Conservation (phyloP, 2,888 invertebrate species). For the Digitonthophagus gazella region DNA sequence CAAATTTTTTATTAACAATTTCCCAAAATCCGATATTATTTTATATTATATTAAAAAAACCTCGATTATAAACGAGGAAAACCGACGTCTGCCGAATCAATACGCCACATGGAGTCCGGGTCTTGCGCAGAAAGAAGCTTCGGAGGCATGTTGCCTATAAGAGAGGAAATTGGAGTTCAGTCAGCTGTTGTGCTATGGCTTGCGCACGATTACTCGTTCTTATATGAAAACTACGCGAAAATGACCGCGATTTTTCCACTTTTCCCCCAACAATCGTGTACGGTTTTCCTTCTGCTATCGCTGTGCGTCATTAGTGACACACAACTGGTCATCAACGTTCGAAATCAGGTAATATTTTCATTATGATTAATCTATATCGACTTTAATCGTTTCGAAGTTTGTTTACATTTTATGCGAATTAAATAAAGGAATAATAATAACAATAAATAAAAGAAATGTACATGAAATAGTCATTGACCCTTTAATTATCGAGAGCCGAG, state of each 20-base stretch:
- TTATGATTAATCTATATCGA: neutral
- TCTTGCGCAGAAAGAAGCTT: slow-evolving; percentile 22
- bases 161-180: slow-evolving; percentile 37
- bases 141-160: slow-evolving; percentile 26
- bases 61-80: slow-evolving; percentile 13
- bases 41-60: neutral
- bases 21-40: neutral
- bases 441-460: neutral
- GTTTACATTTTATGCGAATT: neutral
- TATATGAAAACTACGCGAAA: slow-evolving; percentile 32
- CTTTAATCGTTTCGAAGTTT: neutral
- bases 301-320: slow-evolving; percentile 38
- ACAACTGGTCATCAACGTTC: slow-evolving; percentile 48
- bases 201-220: slow-evolving; percentile 27
- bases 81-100: slow-evolving; percentile 26
- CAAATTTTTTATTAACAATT: no score
- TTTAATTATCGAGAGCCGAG: neutral
- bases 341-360: slow-evolving; percentile 44
- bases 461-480: neutral
- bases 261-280: slow-evolving; percentile 14
- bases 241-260: slow-evolving; percentile 26
- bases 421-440: neutral
- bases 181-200: slow-evolving; percentile 37
- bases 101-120: slow-evolving; percentile 26
- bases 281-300: slow-evolving; percentile 27